Conservation (phyloP, 2,888 invertebrate genomes). For the Tenthredo mesomela region DNA sequence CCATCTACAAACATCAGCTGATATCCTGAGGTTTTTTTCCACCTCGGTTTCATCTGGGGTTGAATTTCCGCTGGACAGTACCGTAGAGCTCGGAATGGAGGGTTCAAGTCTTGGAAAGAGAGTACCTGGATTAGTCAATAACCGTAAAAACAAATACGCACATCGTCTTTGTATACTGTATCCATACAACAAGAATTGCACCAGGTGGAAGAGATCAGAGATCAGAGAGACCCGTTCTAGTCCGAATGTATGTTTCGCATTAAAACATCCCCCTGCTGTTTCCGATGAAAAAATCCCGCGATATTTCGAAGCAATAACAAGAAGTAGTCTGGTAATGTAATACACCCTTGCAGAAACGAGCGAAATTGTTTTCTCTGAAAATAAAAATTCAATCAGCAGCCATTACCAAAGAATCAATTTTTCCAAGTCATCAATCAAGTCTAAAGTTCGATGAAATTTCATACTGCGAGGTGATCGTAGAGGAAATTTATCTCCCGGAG, state of each 20-base stretch:
- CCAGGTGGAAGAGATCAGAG: neutral
- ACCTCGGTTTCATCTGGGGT: neutral
- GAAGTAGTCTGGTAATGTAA: neutral
- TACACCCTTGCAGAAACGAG: neutral
- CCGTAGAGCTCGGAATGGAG: neutral
- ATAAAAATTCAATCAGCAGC: neutral
- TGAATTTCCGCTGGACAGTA: slow-evolving; percentile 24
- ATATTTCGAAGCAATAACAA: slow-evolving; percentile 2
- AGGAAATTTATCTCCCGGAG: neutral
- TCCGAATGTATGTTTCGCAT: neutral
- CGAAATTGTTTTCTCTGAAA: neutral
- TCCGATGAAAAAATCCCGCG: neutral
- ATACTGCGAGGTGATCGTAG: neutral
- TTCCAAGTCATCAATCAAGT: neutral
- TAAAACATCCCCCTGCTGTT: too few species aligned
- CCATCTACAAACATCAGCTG: neutral
- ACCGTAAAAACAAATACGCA: slow-evolving; percentile 22
- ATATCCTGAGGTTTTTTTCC: neutral
- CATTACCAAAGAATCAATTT: neutral
- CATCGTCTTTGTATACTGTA: slow-evolving; percentile 11
- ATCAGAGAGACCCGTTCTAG: neutral
- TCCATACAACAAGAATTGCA: neutral
- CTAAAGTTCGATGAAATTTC: neutral
- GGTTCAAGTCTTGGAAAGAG: neutral
- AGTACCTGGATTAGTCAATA: slow-evolving; percentile 13